Base-by-base conservation (phyloP, 2,113 vertebrate genomes). In the Mirza zaza region DNA sequence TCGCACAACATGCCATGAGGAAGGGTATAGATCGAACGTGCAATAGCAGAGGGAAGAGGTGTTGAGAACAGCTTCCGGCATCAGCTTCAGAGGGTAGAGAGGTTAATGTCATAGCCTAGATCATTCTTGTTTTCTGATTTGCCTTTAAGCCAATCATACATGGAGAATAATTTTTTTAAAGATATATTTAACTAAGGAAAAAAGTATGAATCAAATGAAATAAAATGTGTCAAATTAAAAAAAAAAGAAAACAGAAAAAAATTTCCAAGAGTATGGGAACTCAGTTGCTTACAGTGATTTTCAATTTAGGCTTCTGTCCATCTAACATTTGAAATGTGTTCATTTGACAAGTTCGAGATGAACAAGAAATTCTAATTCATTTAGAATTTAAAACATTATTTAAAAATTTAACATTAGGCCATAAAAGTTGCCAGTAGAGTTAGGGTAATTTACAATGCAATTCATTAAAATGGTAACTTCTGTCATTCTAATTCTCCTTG, bases 11-110 rank as follows among this genome's bases (percentile, higher is more conserved):
- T 96, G 97, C 97, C 87, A 71, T 29, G 82, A 97, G 52, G 87
- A 93, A 92, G 86, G 75, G 84, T 18, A 92, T 75, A 88, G 68
- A 57, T 23, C 86, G 76, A 25, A 50, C 79, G 2, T 86, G 96
- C 98, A 91, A 82, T 36, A 94, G 96, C 88, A 96, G 88, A 93
- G 59, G 95, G 88, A 39, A 77, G 96, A 84, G 71, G n/a, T 55
- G 32, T 8, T 99, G 98, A 98, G 98, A 98, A 98, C 99, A 99
- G 99, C 99, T 99, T 99, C 99, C 98, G 99, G 99, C 99, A 99
- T 99, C 99, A 99, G 99, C 99, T 99, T 99, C 99, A 99, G 99
- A 99, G 98, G 96, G 98, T 98, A 98, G 98, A 99, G 97, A 98
- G 98, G 99, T 99, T 99, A 99, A 99, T 98, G 98, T 97, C 98